Evolutionary conservation across 2,797 vertebrate species (phyloP).

Genomic region (Onychomys leucogaster): DNA sequence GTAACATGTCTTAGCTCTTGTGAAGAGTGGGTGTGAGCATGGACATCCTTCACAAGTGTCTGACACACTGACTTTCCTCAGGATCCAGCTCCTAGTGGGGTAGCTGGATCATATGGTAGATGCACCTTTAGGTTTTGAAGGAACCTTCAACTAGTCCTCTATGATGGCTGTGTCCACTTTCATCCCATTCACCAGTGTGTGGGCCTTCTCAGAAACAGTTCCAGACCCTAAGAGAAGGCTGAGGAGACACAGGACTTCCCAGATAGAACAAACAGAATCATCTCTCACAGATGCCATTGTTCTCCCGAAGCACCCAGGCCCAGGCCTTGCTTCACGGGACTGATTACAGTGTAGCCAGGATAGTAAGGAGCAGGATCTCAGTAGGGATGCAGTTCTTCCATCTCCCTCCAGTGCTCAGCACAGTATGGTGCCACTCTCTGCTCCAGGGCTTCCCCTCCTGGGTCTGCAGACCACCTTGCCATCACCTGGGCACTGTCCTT

Average conservation of each 20-base stretch:
- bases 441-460: rapidly evolving
- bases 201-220: background rate
- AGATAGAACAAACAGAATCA: background rate
- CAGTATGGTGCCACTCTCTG: background rate
- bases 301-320: no score
- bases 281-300: background rate
- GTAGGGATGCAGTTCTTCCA: background rate
- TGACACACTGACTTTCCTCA: background rate
- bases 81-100: no score
- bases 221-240: conserved; percentile 7
- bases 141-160: background rate
- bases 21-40: rapidly evolving
- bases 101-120: no score
- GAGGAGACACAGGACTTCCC: background rate
- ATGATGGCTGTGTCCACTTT: no score
- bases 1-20: background rate
- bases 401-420: background rate
- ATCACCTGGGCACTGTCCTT: background rate
- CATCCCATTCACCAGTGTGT: background rate
- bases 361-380: background rate
- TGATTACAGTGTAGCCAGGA: background rate
- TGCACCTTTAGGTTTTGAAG: background rate
- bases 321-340: no score
- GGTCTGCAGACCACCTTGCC: no score
- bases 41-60: background rate